Evolutionary conservation across 2,888 invertebrate species (phyloP).

Genomic region (Malachius bipustulatus): DNA sequence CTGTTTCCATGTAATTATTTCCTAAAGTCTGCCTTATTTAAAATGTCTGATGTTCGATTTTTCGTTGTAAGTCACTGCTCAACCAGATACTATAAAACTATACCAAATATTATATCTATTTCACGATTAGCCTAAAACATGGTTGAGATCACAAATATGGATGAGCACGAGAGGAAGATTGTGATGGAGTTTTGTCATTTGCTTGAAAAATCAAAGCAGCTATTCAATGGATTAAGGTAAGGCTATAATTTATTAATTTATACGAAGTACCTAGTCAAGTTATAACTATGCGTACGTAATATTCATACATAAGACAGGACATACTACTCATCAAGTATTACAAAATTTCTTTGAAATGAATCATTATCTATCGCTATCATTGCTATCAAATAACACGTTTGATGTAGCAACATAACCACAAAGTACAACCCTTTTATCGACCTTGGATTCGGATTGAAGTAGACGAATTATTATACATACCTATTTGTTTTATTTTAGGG

Average conservation of each 20-base stretch:
- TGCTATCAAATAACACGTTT: too few species aligned
- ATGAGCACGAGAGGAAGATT: constrained; percentile 81
- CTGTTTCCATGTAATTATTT: too few species aligned
- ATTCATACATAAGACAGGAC: too few species aligned
- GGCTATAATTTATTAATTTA: too few species aligned
- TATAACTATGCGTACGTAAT: too few species aligned
- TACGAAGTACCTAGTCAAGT: too few species aligned
- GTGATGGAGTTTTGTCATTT: constrained; percentile 93
- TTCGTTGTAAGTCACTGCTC: constrained; percentile 28
- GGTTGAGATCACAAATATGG: constrained; percentile 70
- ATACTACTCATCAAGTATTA: too few species aligned
- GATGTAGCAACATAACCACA: too few species aligned
- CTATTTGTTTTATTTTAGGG: constrained; percentile 53
- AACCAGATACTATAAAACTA: constrained; percentile 15
- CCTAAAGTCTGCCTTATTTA: constrained; percentile 28
- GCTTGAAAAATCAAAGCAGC: constrained; percentile 91
- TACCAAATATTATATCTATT: constrained; percentile 16
- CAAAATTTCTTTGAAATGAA: too few species aligned
- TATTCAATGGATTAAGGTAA: constrained; percentile 90
- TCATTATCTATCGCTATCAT: too few species aligned
- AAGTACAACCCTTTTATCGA: too few species aligned
- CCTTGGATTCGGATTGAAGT: constrained; percentile 6
- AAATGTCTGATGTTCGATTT: constrained; percentile 36
- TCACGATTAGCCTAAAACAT: constrained; percentile 37
- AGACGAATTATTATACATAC: too few species aligned